phyloP scores from a whole-genome alignment of 2,797 vertebrate genomes.

The Chaetophractus vellerosus region DNA sequence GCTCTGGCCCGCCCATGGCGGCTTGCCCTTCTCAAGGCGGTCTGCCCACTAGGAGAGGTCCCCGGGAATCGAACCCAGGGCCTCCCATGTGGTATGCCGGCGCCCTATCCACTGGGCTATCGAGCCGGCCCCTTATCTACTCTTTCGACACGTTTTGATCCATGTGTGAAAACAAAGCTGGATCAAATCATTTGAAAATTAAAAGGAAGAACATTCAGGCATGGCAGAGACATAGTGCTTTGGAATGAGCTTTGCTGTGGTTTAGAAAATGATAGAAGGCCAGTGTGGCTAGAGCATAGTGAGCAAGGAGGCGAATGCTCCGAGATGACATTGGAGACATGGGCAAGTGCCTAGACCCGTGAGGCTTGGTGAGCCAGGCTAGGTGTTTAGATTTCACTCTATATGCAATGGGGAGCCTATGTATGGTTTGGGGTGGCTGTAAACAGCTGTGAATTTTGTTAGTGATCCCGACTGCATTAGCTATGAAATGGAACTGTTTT shows the following conservation, averaged over 20 bases:
- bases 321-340: not conserved
- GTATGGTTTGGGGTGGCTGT: not conserved
- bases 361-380: not conserved
- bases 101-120: no score
- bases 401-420: not conserved
- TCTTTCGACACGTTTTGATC: no score
- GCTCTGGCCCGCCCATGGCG: no score
- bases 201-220: not conserved
- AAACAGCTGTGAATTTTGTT: not conserved
- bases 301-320: not conserved
- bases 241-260: not conserved
- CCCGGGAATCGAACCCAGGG: no score
- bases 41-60: no score
- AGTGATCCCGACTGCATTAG: constrained; percentile 2
- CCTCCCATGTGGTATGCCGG: no score
- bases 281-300: not conserved
- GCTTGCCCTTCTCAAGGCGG: no score
- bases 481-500: not conserved
- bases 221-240: not conserved
- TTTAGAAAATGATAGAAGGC: not conserved
- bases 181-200: not conserved
- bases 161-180: constrained; percentile 55
- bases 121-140: no score
- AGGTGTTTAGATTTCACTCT: not conserved
- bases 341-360: not conserved